Conservation (phyloP, 2,888 invertebrate genomes). For the Cryptus armator region DNA sequence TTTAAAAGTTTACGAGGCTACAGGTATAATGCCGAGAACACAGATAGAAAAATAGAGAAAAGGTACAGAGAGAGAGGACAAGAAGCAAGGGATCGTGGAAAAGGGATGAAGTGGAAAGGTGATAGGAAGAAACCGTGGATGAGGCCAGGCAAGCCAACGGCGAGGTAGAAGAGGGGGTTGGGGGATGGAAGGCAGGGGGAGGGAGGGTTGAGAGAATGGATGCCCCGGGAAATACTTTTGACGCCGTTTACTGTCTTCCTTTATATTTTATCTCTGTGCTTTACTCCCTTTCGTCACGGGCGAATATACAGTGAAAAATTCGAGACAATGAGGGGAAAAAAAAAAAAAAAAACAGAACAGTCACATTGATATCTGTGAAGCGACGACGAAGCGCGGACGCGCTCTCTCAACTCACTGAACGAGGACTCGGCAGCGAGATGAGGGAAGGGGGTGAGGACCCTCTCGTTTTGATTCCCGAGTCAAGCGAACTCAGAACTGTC, state of each 20-base stretch:
- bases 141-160: constrained; percentile 49
- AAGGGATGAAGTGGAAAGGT: constrained; percentile 27
- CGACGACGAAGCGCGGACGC: constrained; percentile 54
- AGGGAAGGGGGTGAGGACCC: constrained; percentile 32
- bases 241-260: constrained; percentile 62
- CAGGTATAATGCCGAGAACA: constrained; percentile 52
- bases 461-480: constrained; percentile 58
- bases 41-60: constrained; percentile 26
- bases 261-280: constrained; percentile 58
- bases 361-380: constrained; percentile 65
- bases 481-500: constrained; percentile 51
- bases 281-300: constrained; percentile 67
- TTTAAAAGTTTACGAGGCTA: constrained; percentile 70
- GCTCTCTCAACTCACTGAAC: constrained; percentile 60
- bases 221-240: constrained; percentile 67
- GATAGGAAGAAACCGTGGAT: constrained; percentile 28
- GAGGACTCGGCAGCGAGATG: constrained; percentile 62
- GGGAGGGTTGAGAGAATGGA: constrained; percentile 53
- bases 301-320: constrained; percentile 74
- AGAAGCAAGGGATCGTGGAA: constrained; percentile 8
- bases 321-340: constrained; percentile 72
- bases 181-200: constrained; percentile 17
- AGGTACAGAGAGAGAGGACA: constrained; percentile 5
- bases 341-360: constrained; percentile 60
- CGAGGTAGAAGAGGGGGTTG: constrained; percentile 26